A percentile compares a stretch with the other conserved stretches of the same genome.
Evolutionary conservation across 1,140 invertebrate species (phyloP).

Genomic region (Aphaenogaster ashmeadi): DNA sequence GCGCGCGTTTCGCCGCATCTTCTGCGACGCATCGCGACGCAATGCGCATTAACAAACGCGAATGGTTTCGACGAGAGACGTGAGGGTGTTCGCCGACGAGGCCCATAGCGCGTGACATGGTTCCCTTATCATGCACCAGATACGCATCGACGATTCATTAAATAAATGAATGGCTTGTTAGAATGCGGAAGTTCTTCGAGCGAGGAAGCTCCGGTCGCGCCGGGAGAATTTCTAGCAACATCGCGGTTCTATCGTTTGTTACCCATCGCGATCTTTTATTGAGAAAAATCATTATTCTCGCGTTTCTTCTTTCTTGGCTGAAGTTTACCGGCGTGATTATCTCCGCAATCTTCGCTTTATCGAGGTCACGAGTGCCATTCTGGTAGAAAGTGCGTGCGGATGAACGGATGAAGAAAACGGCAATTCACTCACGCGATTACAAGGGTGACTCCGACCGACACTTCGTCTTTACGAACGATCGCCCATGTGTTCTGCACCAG

Average conservation of each 20-base stretch:
- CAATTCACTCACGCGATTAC: constrained; percentile 86
- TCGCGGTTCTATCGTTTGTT: neutral
- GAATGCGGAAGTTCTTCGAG: constrained; percentile 43
- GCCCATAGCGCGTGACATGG: constrained; percentile 8
- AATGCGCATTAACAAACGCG: neutral
- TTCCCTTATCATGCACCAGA: constrained; percentile 1
- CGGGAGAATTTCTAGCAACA: constrained; percentile 1
- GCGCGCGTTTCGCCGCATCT: constrained; percentile 11
- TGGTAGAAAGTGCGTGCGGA: neutral
- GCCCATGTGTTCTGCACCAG: constrained; percentile 87
- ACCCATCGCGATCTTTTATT: neutral
- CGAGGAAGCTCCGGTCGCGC: neutral
- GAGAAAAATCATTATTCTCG: neutral
- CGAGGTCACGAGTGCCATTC: neutral
- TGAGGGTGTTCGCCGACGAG: constrained; percentile 38
- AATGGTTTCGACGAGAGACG: constrained; percentile 37
- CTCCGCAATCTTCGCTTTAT: neutral
- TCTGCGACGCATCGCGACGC: constrained; percentile 22
- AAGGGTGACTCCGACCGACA: constrained; percentile 86
- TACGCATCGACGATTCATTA: constrained; percentile 36
- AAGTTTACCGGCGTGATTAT: neutral
- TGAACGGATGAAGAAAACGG: constrained; percentile 7
- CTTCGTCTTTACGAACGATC: constrained; percentile 85
- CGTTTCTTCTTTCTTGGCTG: neutral
- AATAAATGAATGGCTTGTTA: constrained; percentile 23